Percentiles rank a stretch among this genome's conserved stretches.
phyloP scores from a whole-genome alignment of 2,797 vertebrate genomes.

The Phrynocephalus guinanensis region DNA sequence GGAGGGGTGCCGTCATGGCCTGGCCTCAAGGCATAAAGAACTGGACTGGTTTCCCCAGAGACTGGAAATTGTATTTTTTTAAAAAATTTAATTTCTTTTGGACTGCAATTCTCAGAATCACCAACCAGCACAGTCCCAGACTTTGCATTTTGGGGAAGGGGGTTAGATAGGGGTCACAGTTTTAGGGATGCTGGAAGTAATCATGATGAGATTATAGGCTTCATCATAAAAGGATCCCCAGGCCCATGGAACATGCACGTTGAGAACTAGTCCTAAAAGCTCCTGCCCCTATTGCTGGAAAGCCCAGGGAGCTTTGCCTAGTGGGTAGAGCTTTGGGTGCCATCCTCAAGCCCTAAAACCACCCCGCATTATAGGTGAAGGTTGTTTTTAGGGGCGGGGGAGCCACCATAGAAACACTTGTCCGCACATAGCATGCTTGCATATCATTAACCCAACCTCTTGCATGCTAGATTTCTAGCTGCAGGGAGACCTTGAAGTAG shows the following conservation, averaged over 20 bases:
- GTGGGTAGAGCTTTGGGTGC: background rate
- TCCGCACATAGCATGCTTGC: background rate
- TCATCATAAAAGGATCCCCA: too few species aligned
- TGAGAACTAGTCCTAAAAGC: too few species aligned
- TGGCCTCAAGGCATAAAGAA: too few species aligned
- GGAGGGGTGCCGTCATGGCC: accelerated
- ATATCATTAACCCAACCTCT: background rate
- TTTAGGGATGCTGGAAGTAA: too few species aligned
- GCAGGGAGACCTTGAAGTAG: background rate
- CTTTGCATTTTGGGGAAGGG: background rate
- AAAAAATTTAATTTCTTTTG: background rate
- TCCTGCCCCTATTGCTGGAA: too few species aligned
- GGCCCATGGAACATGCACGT: too few species aligned
- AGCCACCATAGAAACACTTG: background rate
- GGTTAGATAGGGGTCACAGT: background rate
- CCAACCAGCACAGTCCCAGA: background rate
- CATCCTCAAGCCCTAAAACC: background rate
- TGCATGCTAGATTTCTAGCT: background rate
- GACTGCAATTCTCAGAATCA: background rate
- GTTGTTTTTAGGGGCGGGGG: background rate
- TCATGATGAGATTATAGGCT: too few species aligned
- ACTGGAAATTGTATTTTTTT: too few species aligned
- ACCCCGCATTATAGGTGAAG: background rate
- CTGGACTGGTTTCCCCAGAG: background rate
- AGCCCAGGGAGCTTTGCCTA: background rate